A percentile compares a stretch with the other conserved stretches of the same genome.
Conservation (phyloP, 2,113 vertebrate genomes). For the Microcebus griseorufus region DNA sequence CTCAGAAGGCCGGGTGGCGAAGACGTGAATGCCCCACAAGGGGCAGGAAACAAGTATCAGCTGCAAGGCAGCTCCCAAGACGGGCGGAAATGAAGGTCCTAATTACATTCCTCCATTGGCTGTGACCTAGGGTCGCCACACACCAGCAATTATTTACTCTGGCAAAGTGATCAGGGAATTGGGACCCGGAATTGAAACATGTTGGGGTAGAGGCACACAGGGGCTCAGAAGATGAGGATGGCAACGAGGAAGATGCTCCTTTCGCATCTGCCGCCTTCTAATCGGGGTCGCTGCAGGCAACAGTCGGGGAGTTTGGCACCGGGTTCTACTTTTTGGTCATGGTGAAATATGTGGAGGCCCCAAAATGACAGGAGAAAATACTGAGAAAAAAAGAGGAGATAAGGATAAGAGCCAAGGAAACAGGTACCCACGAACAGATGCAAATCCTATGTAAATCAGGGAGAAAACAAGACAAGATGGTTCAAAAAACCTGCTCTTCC, state of each 20-base stretch:
- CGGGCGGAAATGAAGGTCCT: constrained; percentile 58
- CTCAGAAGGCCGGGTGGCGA: neutral
- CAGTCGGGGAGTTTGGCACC: constrained; percentile 66
- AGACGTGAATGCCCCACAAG: neutral
- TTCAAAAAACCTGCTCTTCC: neutral
- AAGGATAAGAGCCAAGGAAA: neutral
- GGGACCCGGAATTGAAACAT: constrained; percentile 64
- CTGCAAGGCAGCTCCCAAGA: constrained; percentile 62
- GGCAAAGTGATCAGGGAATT: constrained; percentile 76
- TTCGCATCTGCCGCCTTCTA: constrained; percentile 80
- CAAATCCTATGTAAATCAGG: neutral
- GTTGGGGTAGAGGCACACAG: constrained; percentile 15
- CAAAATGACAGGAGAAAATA: constrained; percentile 42
- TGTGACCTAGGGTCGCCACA: constrained; percentile 68
- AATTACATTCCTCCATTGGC: constrained; percentile 64
- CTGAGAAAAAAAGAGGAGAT: constrained; percentile 17
- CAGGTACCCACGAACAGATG: neutral
- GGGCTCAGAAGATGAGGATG: neutral
- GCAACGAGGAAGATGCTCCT: constrained; percentile 50
- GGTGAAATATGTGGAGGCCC: constrained; percentile 70
- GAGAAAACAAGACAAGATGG: neutral
- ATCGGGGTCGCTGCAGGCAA: constrained; percentile 78
- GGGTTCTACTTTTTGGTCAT: constrained; percentile 71
- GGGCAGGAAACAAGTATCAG: constrained; percentile 45
- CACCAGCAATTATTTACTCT: constrained; percentile 68